Evolutionary conservation across 2,113 vertebrate species (phyloP), one percentile per base, ranked within the genome.

Genomic region (Beaufortia kweichowensis): DNA sequence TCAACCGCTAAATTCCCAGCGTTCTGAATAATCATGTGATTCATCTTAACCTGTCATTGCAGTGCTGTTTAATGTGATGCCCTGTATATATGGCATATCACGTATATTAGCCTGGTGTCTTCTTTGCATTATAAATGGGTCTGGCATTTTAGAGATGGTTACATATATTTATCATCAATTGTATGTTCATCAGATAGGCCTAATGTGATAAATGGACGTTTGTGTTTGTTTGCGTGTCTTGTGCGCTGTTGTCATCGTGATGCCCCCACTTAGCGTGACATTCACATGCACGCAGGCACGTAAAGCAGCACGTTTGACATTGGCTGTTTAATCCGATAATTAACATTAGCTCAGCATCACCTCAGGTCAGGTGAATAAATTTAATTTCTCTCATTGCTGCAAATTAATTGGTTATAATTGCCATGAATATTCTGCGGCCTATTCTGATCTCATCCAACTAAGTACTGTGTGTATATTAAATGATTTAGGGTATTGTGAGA

Each of bases 141-240:
- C 26, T 48, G 43, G 15, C 11, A 31, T 70, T 70, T 10, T 15
- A n/a, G 31, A 39, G 21, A 12, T 39, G 4, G 68, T 17, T 39
- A n/a, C 6, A 57, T 41, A 39, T 57, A 57, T 57, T 57, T 57
- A 57, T 71, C 21, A 57, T 57, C 31, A 24, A 57, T 24, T 57
- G 53, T n/a, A 53, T 31, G 48, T 55, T 6, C 48, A 35, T 57
- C 31, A 33, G n/a, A 17, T 29, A 39, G 24, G 67, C n/a, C 2
- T 55, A 46, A 68, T 12, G 46, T 71, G 4, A 39, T 57, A 71
- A 56, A 71, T 57, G 21, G 68, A 14, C 21, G 23, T 21, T 68
- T 11, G n/a, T 53, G 46, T 24, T 53, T 14, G 4, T 26, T 31
- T 23, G 29, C 43, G n/a, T 8, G 24, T 3, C 11, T 67, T 67